Base-by-base conservation (phyloP, 2,888 invertebrate genomes). In the Caenorhabditis angaria region DNA sequence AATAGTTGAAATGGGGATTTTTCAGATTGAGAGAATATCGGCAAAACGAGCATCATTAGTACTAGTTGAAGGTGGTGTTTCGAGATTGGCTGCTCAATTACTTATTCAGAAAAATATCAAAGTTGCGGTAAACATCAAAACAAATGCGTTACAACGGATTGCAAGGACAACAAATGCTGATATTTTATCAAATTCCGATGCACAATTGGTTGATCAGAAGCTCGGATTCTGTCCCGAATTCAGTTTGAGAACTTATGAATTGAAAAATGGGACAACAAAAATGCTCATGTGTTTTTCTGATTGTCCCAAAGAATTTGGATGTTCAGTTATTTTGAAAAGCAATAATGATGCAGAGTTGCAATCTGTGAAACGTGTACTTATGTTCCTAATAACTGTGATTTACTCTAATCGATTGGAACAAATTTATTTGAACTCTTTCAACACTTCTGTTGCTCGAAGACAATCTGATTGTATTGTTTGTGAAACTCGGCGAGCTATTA, bases 341-440 rank as follows among this genome's bases (percentile, higher is more conserved):
- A 90, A 90, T 1, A 91, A 91, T 0, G 90, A 91, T 0, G 61
- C 73, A 20, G 84, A 87, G 54, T 62, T 87, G n/a, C 59, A 66
- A 3, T 81, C 84, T 0, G 85, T 83, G 20, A 86, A 86, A 54
- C 65, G 82, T 56, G 76, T 85, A 14, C 48, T 85, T 6, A 67
- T 78, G 56, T 95, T 90, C 90, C 55, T 80, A 65, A 66, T 94
- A 0, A 93, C 93, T 70, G 92, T 93, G 0, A 91, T 92, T 47
- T 97, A 97, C 88, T 96, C 96, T 83, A 94, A 94, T 92, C 91
- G 93, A 58, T 89, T 97, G 53, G 97, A 99, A 88, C 92, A 93
- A 83, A 93, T 95, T 0, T 96, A 94, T 88, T 89, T 94, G 50
- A 74, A 79, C 1, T 58, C 83, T 51, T 87, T 85, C 74, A 76